phyloP scores from a whole-genome alignment of 2,797 vertebrate species.

The Halcyon smyrnensis region DNA sequence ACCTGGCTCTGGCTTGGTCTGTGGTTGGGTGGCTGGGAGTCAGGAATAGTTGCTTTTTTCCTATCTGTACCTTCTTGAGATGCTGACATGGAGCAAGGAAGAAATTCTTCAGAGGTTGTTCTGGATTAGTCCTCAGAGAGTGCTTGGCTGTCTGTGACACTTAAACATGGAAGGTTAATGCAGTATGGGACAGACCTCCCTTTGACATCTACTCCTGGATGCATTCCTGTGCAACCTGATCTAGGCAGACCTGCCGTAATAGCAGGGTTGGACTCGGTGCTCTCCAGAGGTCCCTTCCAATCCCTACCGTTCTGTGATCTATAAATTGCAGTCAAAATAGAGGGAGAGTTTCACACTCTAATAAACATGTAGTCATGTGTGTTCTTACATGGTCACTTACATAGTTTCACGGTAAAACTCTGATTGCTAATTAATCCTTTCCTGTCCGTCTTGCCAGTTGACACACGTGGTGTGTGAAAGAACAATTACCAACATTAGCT shows the following conservation, averaged over 20 bases:
- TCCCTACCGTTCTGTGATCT: not conserved
- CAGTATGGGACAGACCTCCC: not conserved
- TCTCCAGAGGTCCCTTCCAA: not conserved
- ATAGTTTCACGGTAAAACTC: not conserved
- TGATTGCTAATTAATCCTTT: not conserved
- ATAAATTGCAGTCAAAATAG: accelerated
- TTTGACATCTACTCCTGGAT: not conserved
- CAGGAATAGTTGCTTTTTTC: not conserved
- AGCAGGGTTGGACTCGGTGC: not conserved
- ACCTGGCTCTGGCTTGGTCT: not conserved
- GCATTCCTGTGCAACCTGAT: not conserved
- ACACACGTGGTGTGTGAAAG: accelerated
- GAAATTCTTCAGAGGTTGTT: not conserved
- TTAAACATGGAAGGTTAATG: not conserved
- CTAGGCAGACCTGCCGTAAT: not conserved
- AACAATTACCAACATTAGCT: not conserved
- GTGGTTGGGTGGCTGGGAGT: not conserved
- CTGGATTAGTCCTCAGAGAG: not conserved
- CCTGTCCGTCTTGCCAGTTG: not conserved
- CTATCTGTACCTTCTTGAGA: not conserved
- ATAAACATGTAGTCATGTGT: not conserved
- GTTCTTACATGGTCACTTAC: not conserved
- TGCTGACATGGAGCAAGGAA: not conserved
- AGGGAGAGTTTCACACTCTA: not conserved
- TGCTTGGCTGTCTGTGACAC: not conserved